A percentile compares a stretch with the other conserved stretches of the same genome.
Conservation (phyloP, 2,113 vertebrate species). For the Phainopepla nitens region DNA sequence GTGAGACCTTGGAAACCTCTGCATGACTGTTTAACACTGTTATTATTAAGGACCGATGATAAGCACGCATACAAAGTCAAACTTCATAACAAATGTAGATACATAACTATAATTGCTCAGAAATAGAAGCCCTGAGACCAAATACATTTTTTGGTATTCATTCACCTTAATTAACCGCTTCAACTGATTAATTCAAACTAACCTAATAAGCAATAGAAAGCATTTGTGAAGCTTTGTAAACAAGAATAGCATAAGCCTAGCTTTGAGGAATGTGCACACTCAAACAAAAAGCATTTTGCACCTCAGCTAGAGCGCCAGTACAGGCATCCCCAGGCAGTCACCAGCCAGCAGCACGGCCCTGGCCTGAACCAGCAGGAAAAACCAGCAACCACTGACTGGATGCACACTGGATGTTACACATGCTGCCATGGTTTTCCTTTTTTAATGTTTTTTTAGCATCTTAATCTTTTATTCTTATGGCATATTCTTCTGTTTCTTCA, state of each 20-base stretch:
- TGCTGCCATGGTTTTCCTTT: neutral
- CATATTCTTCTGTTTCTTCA: neutral
- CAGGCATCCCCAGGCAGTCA: neutral
- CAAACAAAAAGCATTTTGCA: neutral
- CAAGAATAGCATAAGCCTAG: neutral
- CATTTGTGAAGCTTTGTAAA: neutral
- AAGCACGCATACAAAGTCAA: neutral
- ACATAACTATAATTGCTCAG: neutral
- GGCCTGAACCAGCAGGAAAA: neutral
- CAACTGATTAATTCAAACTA: neutral
- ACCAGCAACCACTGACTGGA: neutral
- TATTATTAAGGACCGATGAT: neutral
- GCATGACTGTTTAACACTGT: neutral
- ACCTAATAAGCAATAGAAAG: neutral
- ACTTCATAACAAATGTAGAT: neutral
- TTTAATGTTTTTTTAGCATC: neutral
- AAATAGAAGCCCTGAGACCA: neutral
- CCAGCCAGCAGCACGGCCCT: neutral
- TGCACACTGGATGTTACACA: accelerated
- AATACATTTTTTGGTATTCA: neutral
- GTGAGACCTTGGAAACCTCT: neutral
- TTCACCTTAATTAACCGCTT: neutral
- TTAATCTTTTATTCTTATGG: neutral
- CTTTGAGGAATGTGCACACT: neutral
- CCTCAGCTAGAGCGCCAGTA: neutral